Base-by-base conservation (phyloP, 2,113 vertebrate species). In the Boulengeromyrus knoepffleri region DNA sequence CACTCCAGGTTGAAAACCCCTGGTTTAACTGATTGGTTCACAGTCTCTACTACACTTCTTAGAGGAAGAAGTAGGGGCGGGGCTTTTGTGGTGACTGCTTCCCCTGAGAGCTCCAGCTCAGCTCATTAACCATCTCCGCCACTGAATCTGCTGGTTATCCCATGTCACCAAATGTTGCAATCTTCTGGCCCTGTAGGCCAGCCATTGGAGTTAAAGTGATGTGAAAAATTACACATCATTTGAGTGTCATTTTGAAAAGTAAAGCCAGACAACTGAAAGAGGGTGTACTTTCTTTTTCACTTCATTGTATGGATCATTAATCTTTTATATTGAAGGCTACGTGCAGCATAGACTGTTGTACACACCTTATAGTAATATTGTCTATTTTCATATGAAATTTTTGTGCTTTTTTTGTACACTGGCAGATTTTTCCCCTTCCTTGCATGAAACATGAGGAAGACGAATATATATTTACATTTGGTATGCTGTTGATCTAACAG, bases 351-450 rank as follows among this genome's bases (percentile, higher is more conserved):
- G 94, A 93, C 92, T 93, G 94, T 95, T 95, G 94, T 95, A 94
- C 95, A 96, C 95, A 95, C 94, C 94, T 36, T 96, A 86, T 88
- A 90, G 94, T 96, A 95, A 95, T 96, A 95, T 95, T 96, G 95
- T 95, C 92, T 96, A 96, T 96, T 96, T 96, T 96, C 95, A 95
- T 96, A 96, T 92, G 94, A 95, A 93, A 95, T 95, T 58, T 95
- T 95, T 95, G 94, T 95, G 95, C 93, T 95, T 95, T 96, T 90
- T 96, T 93, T 96, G 95, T 93, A 95, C 94, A 94, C 93, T 87
- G 92, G 93, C 94, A 94, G 94, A 92, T 88, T 95, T 94, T 94
- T 92, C 95, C 94, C 94, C 93, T 94, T 94, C 93, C 93, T 95
- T 94, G 94, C 94, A 94, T 94, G 94, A 93, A 93, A 94, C 94